Percentiles rank a stretch among this genome's conserved stretches.
These are phyloP conservation scores for Panulirus ornatus DNA, from an alignment of 1,140 invertebrate genomes.

Conservation along the genomic window DNA sequence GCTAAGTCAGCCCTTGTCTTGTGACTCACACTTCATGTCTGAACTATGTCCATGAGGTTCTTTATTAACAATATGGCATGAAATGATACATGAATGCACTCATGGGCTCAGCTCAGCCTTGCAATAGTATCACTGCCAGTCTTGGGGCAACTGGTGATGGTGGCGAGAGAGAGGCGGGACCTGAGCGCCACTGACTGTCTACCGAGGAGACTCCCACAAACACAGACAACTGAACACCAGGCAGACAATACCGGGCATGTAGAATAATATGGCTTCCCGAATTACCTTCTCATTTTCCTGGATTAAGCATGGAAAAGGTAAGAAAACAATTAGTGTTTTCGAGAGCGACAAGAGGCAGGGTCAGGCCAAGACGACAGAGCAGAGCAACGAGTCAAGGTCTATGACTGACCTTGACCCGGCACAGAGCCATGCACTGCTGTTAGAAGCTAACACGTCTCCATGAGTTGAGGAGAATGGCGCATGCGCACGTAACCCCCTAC, in stretches of 20 bases:
- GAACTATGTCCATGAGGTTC: too few species aligned
- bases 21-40: neutral
- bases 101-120: neutral
- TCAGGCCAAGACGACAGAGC: slow-evolving; percentile 37
- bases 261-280: slow-evolving; percentile 71
- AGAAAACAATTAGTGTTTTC: slow-evolving; percentile 69
- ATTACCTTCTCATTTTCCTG: slow-evolving; percentile 75
- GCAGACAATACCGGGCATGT: slow-evolving; percentile 47
- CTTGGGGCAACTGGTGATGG: neutral
- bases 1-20: neutral
- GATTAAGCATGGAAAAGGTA: slow-evolving; percentile 71
- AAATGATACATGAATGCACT: neutral
- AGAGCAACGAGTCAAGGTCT: slow-evolving; percentile 39
- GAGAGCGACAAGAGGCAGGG: slow-evolving; percentile 64
- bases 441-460: slow-evolving; percentile 32
- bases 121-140: neutral
- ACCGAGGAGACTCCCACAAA: slow-evolving; percentile 4
- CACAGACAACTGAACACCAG: slow-evolving; percentile 35
- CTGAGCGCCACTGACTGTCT: neutral
- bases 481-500: slow-evolving; percentile 30
- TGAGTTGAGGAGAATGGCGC: slow-evolving; percentile 17
- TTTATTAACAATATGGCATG: too few species aligned
- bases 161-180: neutral
- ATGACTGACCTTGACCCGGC: slow-evolving; percentile 33
- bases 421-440: slow-evolving; percentile 45